phyloP scores from a whole-genome alignment of 2,113 vertebrate genomes.

The Glaucidium brasilianum region DNA sequence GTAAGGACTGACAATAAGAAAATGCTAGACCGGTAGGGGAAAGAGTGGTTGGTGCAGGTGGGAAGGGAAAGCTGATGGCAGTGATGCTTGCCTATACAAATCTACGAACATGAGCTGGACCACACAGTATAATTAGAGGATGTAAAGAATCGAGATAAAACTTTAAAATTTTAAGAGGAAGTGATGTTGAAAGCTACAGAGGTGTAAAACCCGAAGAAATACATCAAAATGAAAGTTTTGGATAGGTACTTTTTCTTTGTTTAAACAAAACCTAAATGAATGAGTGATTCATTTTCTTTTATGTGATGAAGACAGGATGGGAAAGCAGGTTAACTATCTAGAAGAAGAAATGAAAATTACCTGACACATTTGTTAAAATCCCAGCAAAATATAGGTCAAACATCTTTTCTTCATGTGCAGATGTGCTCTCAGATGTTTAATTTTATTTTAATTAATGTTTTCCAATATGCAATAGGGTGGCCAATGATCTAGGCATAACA shows the following conservation, averaged over 20 bases:
- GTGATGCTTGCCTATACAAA: neutral
- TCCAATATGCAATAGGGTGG: neutral
- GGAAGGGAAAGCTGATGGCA: neutral
- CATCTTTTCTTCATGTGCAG: neutral
- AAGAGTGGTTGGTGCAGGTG: neutral
- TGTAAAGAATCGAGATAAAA: neutral
- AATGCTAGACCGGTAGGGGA: neutral
- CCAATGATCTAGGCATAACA: neutral
- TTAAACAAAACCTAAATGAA: neutral
- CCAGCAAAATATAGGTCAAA: neutral
- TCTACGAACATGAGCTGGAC: neutral
- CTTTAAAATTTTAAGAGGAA: neutral
- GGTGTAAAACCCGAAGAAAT: neutral
- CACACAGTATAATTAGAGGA: neutral
- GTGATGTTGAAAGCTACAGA: neutral
- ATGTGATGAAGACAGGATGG: neutral
- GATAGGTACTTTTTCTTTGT: neutral
- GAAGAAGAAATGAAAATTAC: neutral
- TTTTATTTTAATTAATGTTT: neutral
- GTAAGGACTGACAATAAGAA: neutral
- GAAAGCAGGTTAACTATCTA: neutral
- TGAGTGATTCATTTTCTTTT: neutral
- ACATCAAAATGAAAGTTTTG: neutral
- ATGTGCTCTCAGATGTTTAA: neutral
- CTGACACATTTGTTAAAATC: neutral